These are phyloP conservation scores for Tichodroma muraria DNA, from an alignment of 2,113 vertebrate genomes.

Conservation along the genomic window DNA sequence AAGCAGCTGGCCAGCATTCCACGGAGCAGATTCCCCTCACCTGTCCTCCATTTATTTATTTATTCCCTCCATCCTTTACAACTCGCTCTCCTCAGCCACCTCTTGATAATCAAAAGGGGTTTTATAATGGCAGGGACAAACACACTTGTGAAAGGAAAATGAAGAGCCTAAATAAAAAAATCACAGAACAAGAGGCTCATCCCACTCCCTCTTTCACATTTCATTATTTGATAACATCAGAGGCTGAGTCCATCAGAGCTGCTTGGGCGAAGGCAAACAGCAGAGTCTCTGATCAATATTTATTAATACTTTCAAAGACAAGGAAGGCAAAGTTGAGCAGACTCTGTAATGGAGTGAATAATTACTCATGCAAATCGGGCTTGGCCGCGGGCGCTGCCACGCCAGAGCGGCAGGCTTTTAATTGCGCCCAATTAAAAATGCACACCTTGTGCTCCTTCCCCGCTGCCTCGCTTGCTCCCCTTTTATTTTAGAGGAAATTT, in stretches of 20 bases:
- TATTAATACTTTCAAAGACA: conserved; percentile 75
- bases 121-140: conserved; percentile 61
- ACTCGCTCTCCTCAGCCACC: not conserved
- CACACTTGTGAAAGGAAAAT: conserved; percentile 60
- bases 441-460: not conserved
- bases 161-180: conserved; percentile 70
- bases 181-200: conserved; percentile 60
- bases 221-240: conserved; percentile 80
- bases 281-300: conserved; percentile 79
- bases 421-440: conserved; percentile 68
- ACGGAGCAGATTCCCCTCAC: conserved; percentile 17
- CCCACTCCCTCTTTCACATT: conserved; percentile 72
- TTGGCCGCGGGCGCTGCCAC: conserved; percentile 64
- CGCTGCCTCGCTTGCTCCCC: not conserved
- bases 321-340: conserved; percentile 65
- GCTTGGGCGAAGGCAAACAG: conserved; percentile 72
- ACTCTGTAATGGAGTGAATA: conserved; percentile 66
- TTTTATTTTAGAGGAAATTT: conserved; percentile 17
- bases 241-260: conserved; percentile 67
- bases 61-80: not conserved
- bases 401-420: conserved; percentile 55
- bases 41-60: not conserved
- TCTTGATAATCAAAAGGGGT: conserved; percentile 45
- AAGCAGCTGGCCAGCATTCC: not conserved
- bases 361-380: conserved; percentile 71